phyloP scores from a whole-genome alignment of 2,888 invertebrate genomes.

The Hypomecis punctinalis region DNA sequence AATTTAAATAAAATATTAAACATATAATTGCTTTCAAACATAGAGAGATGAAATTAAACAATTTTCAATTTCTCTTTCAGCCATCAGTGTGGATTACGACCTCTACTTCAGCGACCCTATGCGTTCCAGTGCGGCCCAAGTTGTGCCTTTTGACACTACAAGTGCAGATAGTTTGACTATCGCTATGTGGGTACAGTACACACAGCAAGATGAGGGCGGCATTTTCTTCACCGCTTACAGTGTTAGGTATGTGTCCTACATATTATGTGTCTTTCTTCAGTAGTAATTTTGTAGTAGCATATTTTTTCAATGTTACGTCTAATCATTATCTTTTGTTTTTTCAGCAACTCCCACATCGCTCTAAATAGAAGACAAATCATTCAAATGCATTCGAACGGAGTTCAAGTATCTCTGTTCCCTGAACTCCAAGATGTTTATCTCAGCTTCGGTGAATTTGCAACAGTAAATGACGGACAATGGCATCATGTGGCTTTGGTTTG shows the following conservation, averaged over 20 bases:
- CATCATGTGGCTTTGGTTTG: constrained; percentile 98
- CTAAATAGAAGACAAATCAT: constrained; percentile 92
- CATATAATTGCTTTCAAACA: background rate
- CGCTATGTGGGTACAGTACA: constrained; percentile 98
- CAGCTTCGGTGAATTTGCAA: constrained; percentile 95
- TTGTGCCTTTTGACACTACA: constrained; percentile 94
- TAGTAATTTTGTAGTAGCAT: background rate
- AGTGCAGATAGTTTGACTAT: constrained; percentile 92
- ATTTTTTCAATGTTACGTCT: background rate
- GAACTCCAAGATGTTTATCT: constrained; percentile 95
- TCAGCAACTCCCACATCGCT: constrained; percentile 91
- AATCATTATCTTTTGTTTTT: constrained; percentile 41
- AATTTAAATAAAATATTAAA: too few species aligned
- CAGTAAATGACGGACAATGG: constrained; percentile 98
- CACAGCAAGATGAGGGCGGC: constrained; percentile 95
- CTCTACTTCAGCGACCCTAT: constrained; percentile 96
- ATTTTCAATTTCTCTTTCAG: constrained; percentile 78
- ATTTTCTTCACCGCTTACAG: constrained; percentile 97
- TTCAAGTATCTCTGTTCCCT: constrained; percentile 95
- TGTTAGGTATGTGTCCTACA: constrained; percentile 86
- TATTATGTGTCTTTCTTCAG: background rate
- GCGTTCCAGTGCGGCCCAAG: constrained; percentile 95
- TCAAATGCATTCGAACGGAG: constrained; percentile 97
- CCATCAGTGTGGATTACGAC: constrained; percentile 99
- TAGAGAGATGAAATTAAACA: background rate